Conservation (phyloP, 2,113 vertebrate species). For the Carettochelys insculpta region DNA sequence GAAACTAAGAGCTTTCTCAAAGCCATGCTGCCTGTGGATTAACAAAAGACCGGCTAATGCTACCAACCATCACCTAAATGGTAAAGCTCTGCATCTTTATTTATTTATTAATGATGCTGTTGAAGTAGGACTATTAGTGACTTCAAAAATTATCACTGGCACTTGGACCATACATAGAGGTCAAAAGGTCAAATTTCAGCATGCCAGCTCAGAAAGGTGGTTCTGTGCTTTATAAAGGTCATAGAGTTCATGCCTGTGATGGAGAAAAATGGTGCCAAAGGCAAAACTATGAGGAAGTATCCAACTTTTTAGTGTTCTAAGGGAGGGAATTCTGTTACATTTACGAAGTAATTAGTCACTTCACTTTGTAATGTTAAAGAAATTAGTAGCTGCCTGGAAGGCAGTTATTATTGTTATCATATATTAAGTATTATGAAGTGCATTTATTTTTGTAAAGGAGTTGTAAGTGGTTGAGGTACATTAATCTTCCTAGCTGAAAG, state of each 20-base stretch:
- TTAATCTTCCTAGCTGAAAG: neutral
- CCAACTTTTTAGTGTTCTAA: neutral
- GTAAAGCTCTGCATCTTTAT: no score
- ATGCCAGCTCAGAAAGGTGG: no score
- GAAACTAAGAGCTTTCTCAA: no score
- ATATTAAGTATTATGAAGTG: neutral
- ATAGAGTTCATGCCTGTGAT: neutral
- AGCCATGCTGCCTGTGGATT: no score
- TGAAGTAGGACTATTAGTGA: no score
- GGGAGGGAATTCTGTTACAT: neutral
- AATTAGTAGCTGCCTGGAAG: neutral
- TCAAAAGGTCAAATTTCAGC: no score
- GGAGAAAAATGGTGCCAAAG: neutral
- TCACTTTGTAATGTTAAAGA: neutral
- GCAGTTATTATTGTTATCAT: neutral
- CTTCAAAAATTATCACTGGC: no score
- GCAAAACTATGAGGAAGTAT: neutral
- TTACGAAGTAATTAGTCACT: neutral
- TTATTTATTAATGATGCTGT: no score
- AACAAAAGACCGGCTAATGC: no score
- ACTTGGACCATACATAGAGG: no score
- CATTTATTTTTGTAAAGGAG: neutral
- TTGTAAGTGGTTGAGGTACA: neutral
- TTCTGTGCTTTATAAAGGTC: slow-evolving; percentile 30
- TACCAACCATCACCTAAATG: no score